Evolutionary conservation across 2,113 vertebrate genomes (phyloP), one percentile per base, ranked within the genome.

Genomic region (Prionailurus bengalensis): DNA sequence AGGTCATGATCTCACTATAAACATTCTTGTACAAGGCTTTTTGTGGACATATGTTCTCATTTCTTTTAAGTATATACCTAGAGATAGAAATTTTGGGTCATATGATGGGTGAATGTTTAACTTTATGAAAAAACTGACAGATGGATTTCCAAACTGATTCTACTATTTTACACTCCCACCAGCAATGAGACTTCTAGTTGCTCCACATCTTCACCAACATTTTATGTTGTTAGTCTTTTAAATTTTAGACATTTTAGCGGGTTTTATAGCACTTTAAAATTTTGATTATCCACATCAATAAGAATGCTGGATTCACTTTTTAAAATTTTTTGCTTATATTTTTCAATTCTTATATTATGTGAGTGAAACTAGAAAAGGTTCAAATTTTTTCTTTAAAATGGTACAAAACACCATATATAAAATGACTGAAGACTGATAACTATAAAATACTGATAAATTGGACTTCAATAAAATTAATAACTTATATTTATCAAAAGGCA

Each of bases 361-460:
- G 70, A 79, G 15, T 81, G 19, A 90, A 95, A 82, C 51, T 73
- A 74, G 29, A 74, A 76, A 79, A 71, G 16, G 9, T 79, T 17
- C 14, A 36, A 12, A 36, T 17, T 65, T 91, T 93, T 96, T 90
- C 66, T 96, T 88, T 91, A 91, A 92, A 92, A 88, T 74, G 11
- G 48, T 85, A 63, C n/a, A 84, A 89, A 94, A 82, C 74, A 15
- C 10, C 58, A 23, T 61, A 23, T 61, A 61, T 61, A 61, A 61
- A 61, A 61, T 61, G 58, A 61, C 58, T 61, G 7, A 61, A 61
- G 58, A 61, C 21, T 61, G 58, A 87, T 48, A 94, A 76, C 27
- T 9, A 88, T 79, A 71, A 86, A 80, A 91, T 10, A 76, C 33
- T 92, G 66, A 87, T 55, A 90, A 79, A 70, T 39, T 83, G 14